Evolutionary conservation across 2,888 invertebrate species (phyloP), one percentile per base, ranked within the genome.

Genomic region (Drosophila dives): DNA sequence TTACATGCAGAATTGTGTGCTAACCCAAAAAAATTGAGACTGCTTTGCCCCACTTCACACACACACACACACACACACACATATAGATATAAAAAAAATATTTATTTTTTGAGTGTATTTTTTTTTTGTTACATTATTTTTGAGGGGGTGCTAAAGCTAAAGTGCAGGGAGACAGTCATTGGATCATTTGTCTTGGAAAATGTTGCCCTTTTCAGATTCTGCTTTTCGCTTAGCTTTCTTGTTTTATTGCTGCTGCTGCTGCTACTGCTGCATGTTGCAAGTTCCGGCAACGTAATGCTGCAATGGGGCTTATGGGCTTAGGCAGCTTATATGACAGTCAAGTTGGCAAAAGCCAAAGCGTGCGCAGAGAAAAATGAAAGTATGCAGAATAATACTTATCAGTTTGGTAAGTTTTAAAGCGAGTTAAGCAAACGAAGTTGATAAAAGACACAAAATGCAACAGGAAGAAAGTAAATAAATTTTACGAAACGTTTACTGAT

Each of bases 91-190:
- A 64, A 45, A 49, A 59, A 59, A 76, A 73, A 80, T 72, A 75
- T 34, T 26, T 36, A 54, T 54, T 54, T 17, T 74, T 87, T 75
- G 67, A 69, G 64, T 75, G 45, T 62, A 34, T 54, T 59, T 66
- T 48, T 20, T 36, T 45, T 59, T 38, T 29, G 40, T 33, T 61
- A 61, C 53, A 34, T 33, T 59, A 32, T 81, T 71, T 65, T 63
- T 70, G 66, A 33, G 56, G 23, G 64, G 56, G 64, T 32, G 42
- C 32, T 23, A 60, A 15, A 23, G 75, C 68, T 68, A 83, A 89
- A 86, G 87, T 89, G 89, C 85, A 87, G 89, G 82, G 85, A 78
- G 90, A 85, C 90, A 85, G 90, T 85, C 90, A 87, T 86, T 89
- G 85, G 76, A 86, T 86, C 86, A 86, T 86, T 86, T 89, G 86